Conservation (phyloP, 2,113 vertebrate species). For the Lethenteron camtschaticum region DNA sequence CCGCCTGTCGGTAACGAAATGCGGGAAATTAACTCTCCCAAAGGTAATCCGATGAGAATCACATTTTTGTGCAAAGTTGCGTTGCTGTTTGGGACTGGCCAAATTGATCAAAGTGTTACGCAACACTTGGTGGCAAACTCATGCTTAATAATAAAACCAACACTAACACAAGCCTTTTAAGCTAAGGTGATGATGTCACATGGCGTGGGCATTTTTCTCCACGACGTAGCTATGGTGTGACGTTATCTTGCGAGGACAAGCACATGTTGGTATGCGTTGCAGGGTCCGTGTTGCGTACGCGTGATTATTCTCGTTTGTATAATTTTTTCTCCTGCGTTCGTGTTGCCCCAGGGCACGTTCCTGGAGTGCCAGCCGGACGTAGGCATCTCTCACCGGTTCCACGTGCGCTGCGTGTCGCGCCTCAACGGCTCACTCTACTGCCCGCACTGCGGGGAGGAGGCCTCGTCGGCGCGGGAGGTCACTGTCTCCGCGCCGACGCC, state of each 20-base stretch:
- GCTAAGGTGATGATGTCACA: too few relatives aligned
- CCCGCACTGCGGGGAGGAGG: constrained; percentile 68
- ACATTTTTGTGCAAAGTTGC: too few relatives aligned
- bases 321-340: not conserved
- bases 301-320: not conserved
- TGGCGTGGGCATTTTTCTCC: not conserved
- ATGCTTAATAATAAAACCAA: too few relatives aligned
- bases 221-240: not conserved
- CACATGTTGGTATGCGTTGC: not conserved
- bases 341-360: constrained; percentile 43
- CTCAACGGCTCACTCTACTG: constrained; percentile 62
- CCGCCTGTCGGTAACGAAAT: too few relatives aligned
- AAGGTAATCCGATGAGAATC: too few relatives aligned
- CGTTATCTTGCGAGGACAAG: not conserved
- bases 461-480: constrained; percentile 59
- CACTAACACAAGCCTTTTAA: too few relatives aligned
- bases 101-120: too few relatives aligned
- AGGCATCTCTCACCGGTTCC: constrained; percentile 63
- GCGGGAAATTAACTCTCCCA: too few relatives aligned
- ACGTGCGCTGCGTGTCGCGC: constrained; percentile 57
- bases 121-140: too few relatives aligned
- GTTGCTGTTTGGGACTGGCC: too few relatives aligned
- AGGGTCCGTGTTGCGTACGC: not conserved
- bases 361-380: constrained; percentile 66
- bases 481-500: constrained; percentile 31